Evolutionary conservation across 2,797 vertebrate species (phyloP).

Genomic region (Delichon dasypus): DNA sequence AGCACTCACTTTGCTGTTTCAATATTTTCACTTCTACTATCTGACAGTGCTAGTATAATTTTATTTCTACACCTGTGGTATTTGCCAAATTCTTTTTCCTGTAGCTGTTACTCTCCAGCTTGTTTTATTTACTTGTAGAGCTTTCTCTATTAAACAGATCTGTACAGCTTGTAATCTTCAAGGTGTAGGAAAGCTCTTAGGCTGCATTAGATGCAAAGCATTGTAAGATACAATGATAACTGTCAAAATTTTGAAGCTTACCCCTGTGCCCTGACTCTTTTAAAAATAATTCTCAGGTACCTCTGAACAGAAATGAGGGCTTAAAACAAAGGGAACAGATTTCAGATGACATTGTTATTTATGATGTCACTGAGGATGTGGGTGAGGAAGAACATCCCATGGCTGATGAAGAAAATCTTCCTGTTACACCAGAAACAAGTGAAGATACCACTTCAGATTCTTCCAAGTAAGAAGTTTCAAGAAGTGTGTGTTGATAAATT

Average conservation of each 20-base stretch:
- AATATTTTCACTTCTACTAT: background rate
- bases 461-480: slow-evolving; percentile 72
- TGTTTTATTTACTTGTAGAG: background rate
- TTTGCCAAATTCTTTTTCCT: background rate
- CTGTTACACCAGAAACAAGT: slow-evolving; percentile 74
- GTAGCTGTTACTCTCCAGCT: background rate
- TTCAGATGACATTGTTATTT: slow-evolving; percentile 92
- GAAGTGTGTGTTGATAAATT: background rate
- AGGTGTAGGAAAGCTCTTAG: background rate
- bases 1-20: background rate
- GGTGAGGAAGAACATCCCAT: slow-evolving; percentile 73
- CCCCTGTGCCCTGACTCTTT: background rate
- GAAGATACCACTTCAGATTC: slow-evolving; percentile 75
- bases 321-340: slow-evolving; percentile 82
- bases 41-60: background rate
- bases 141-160: background rate
- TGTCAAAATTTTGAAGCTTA: background rate
- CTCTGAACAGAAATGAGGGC: slow-evolving; percentile 81
- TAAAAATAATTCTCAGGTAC: slow-evolving; percentile 74
- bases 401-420: slow-evolving; percentile 72
- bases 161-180: background rate
- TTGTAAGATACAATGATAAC: background rate
- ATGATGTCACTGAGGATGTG: slow-evolving; percentile 86
- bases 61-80: background rate
- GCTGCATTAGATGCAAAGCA: background rate